A percentile compares a stretch with the other conserved stretches of the same genome.
Evolutionary conservation across 1,140 invertebrate species (phyloP).

Genomic region (Scaptomyza graminum): DNA sequence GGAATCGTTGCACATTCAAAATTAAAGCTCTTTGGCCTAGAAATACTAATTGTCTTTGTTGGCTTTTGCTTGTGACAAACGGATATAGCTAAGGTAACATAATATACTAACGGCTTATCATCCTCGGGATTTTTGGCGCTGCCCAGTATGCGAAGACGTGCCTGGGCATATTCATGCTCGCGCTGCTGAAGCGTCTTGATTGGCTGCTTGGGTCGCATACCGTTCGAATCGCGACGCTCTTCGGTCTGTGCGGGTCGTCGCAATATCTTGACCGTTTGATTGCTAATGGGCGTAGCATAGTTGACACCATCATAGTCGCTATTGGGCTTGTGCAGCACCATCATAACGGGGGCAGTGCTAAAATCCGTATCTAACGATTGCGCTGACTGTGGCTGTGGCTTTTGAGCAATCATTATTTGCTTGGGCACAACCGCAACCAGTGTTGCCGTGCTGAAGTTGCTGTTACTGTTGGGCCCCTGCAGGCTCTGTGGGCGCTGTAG

Average conservation of each 20-base stretch:
- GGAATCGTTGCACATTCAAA: no score
- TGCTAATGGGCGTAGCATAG: constrained; percentile 85
- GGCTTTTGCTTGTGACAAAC: no score
- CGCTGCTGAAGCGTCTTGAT: constrained; percentile 93
- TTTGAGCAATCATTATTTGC: constrained; percentile 85
- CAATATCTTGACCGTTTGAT: constrained; percentile 91
- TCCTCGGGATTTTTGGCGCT: constrained; percentile 91
- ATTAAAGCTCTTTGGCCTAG: no score
- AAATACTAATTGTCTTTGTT: no score
- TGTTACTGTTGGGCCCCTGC: constrained; percentile 39
- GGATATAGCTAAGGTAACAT: no score
- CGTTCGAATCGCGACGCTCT: constrained; percentile 86
- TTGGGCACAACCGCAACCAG: constrained; percentile 64
- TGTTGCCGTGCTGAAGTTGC: constrained; percentile 32
- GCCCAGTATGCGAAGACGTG: constrained; percentile 92
- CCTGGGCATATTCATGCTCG: constrained; percentile 94
- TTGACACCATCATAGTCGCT: constrained; percentile 85
- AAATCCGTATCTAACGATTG: constrained; percentile 76
- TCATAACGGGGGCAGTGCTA: constrained; percentile 64
- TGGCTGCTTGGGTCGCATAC: constrained; percentile 86
- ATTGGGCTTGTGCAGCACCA: constrained; percentile 73
- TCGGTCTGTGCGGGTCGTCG: constrained; percentile 88
- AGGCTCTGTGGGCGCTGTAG: constrained; percentile 84
- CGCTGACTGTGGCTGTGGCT: constrained; percentile 61
- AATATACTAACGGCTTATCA: constrained; percentile 86